A percentile compares a stretch with the other conserved stretches of the same genome.
phyloP scores from a whole-genome alignment of 23 tunicate species.

The Phallusia fumigata region DNA sequence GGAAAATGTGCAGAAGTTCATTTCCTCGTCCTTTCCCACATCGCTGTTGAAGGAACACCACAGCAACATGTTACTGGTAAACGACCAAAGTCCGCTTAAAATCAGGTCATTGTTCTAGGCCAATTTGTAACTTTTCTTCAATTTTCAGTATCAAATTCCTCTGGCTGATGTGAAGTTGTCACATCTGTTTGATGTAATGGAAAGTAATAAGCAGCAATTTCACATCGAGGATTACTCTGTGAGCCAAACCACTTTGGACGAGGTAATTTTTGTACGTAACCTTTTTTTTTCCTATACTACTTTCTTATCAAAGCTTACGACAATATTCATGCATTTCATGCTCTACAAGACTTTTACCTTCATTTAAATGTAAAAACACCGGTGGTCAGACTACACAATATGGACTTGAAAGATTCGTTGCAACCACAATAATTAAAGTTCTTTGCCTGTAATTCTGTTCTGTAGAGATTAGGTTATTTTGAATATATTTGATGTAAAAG shows the following conservation, averaged over 20 bases:
- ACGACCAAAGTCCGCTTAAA: background rate
- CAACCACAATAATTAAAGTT: too few relatives aligned
- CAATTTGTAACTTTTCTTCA: background rate
- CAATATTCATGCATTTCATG: too few relatives aligned
- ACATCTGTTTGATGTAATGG: constrained; percentile 53
- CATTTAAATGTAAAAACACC: too few relatives aligned
- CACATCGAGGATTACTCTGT: constrained; percentile 89
- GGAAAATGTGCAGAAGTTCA: constrained; percentile 36
- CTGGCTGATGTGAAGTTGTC: constrained; percentile 45
- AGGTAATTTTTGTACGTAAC: constrained; percentile 53
- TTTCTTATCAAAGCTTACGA: too few relatives aligned
- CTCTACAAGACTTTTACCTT: too few relatives aligned
- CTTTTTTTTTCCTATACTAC: too few relatives aligned
- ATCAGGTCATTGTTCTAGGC: background rate
- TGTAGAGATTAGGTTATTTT: too few relatives aligned
- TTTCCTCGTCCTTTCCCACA: constrained; percentile 36
- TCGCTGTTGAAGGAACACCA: constrained; percentile 79
- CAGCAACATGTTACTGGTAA: constrained; percentile 82
- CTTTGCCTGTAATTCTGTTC: too few relatives aligned
- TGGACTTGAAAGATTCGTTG: too few relatives aligned
- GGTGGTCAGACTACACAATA: too few relatives aligned
- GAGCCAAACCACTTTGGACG: constrained; percentile 97
- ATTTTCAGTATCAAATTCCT: constrained; percentile 67
- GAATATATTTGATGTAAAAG: too few relatives aligned
- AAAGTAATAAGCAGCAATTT: constrained; percentile 52